Evolutionary conservation across 2,113 vertebrate genomes (phyloP).

Genomic region (Mustelus asterias): DNA sequence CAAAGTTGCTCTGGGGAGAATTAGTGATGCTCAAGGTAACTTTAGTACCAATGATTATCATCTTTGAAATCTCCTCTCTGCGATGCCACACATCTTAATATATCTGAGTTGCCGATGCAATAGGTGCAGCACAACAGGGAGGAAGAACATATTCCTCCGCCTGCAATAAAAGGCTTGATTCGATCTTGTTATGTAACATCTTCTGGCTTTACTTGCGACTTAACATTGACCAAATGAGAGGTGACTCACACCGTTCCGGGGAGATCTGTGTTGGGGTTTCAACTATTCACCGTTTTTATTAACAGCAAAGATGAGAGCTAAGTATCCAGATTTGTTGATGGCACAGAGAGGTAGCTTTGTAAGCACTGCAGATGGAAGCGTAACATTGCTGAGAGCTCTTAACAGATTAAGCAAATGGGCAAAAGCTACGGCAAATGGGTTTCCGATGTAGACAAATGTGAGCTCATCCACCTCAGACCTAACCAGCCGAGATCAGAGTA

Average conservation of each 20-base stretch:
- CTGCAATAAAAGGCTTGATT: neutral
- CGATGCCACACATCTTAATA: neutral
- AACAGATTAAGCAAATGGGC: neutral
- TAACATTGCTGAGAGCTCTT: neutral
- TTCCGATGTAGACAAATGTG: neutral
- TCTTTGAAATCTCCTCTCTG: neutral
- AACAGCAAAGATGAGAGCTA: neutral
- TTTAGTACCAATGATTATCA: conserved; percentile 22
- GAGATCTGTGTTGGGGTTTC: neutral
- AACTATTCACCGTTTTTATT: neutral
- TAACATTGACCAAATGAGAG: neutral
- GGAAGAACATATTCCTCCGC: neutral
- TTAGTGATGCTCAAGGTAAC: neutral
- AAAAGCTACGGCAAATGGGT: neutral
- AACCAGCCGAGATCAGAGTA: no score
- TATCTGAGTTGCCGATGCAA: conserved; percentile 22
- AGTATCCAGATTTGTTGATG: neutral
- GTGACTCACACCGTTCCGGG: neutral
- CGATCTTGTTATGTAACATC: neutral
- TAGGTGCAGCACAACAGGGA: neutral
- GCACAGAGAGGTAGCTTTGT: neutral
- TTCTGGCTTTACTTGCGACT: conserved; percentile 13
- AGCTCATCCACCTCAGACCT: neutral
- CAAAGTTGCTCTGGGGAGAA: neutral
- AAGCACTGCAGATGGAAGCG: neutral